Evolutionary conservation across 2,113 vertebrate species (phyloP), one percentile per base, ranked within the genome.

Genomic region (Amphiprion ocellaris): DNA sequence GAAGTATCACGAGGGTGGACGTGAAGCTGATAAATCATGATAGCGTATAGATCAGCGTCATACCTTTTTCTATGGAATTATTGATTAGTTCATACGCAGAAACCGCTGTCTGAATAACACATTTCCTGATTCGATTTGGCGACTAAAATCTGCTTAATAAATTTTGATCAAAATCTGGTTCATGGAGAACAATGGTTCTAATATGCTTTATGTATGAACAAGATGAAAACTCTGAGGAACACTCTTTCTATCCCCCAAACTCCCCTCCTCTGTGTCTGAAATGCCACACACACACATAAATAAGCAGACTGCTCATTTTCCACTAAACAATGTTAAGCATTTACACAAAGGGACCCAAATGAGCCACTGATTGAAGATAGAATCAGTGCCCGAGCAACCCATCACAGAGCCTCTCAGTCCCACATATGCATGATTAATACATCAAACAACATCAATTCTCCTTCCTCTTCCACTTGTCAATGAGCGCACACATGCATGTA

Each of bases 361-460:
- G 85, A 94, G 87, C 88, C 72, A 79, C 78, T 92, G 91, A 93
- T 87, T 89, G 83, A 91, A 90, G 90, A 90, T 88, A 86, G 81
- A 92, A 90, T 88, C 84, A 78, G 84, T 81, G 88, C 86, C 82
- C 77, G 59, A 82, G 82, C 87, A 89, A 74, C 90, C 84, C 84
- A 91, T 88, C 90, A 72, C 76, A 89, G 74, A 84, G 84, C 75
- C 90, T 86, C 87, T 92, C 91, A 87, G 87, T 90, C 89, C 91
- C 89, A 76, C 79, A 85, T 85, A 93, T 90, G 89, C 90, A 92
- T 92, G 88, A 94, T 94, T 93, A 93, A 93, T 92, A 91, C 90
- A 93, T 94, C 92, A 95, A 93, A 89, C 87, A 87, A 87, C 85
- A 90, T 85, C 76, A 85, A 84, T 89, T 87, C 84, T 84, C 85